Evolutionary conservation across 2,113 vertebrate genomes (phyloP), one percentile per base, ranked within the genome.

Genomic region (Gymnarchus niloticus): DNA sequence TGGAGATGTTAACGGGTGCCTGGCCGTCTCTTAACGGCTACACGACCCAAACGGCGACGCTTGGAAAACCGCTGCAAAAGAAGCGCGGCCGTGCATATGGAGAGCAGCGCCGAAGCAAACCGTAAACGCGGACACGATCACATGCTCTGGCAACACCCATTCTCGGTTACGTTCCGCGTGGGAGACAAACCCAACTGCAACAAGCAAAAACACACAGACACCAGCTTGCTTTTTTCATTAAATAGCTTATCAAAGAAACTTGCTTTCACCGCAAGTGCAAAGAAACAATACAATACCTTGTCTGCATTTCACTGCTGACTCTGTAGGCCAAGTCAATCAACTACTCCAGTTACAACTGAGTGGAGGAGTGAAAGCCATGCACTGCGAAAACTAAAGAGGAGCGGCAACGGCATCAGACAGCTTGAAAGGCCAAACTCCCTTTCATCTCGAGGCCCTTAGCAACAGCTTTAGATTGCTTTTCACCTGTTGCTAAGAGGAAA

Each of bases 401-500:
- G 28, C 54, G 86, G 83, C 54, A 25, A 65, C 84, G 51, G 83
- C 83, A 85, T 56, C 77, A 85, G 56, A 87, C 86, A 85, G 86
- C 76, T 81, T 56, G 54, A 48, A 83, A 80, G 84, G n/a, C 56
- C 78, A 61, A 85, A 82, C 80, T 85, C 87, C 85, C 87, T 83
- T 81, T 84, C 87, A 87, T 87, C 84, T 56, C 23, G 57, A 19
- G 85, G 85, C 85, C 87, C 90, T 87, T 90, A 88, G 88, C 87
- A 88, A 91, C 90, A 88, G 87, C 87, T 85, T 84, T 81, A 84
- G 85, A 84, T 84, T 85, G 87, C 87, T 82, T 48, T 86, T 90
- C 89, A 88, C 88, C 88, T 91, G 89, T 89, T 88, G 88, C 88
- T 87, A 88, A 88, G 88, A 88, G 78, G 84, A 87, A 76, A 86